phyloP scores from a whole-genome alignment of 2,113 vertebrate species.

The Nerophis lumbriciformis region DNA sequence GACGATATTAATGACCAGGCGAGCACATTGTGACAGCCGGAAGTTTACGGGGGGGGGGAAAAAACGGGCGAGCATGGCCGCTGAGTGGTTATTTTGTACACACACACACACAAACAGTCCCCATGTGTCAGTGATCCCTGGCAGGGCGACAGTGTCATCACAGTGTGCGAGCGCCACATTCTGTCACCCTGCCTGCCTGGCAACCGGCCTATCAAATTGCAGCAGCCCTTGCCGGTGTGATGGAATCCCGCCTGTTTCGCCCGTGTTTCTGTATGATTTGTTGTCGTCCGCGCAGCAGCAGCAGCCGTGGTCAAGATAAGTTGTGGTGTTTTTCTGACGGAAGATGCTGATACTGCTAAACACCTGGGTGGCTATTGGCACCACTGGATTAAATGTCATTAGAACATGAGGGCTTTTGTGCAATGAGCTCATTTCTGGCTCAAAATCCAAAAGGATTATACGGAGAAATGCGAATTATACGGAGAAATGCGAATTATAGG shows the following conservation, averaged over 20 bases:
- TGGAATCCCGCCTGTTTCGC: slow-evolving; percentile 47
- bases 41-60: background rate
- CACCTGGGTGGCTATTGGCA: slow-evolving; percentile 57
- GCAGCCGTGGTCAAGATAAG: slow-evolving; percentile 50
- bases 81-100: slow-evolving; percentile 1
- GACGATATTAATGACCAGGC: slow-evolving; percentile 19
- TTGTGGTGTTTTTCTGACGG: slow-evolving; percentile 21
- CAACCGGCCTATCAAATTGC: slow-evolving; percentile 72
- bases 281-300: slow-evolving; percentile 22
- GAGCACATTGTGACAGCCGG: slow-evolving; percentile 15
- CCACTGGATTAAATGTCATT: slow-evolving; percentile 67
- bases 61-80: background rate
- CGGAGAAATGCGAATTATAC: slow-evolving; percentile 49
- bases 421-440: slow-evolving; percentile 54
- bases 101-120: slow-evolving; percentile 7
- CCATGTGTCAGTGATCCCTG: slow-evolving; percentile 42
- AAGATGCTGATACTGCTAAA: slow-evolving; percentile 58
- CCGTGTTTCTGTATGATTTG: background rate
- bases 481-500: slow-evolving; percentile 47
- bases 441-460: slow-evolving; percentile 59
- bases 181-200: slow-evolving; percentile 62
- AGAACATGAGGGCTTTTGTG: slow-evolving; percentile 62
- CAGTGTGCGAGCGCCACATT: slow-evolving; percentile 58
- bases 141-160: slow-evolving; percentile 51
- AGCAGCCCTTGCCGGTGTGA: slow-evolving; percentile 67